phyloP scores from a whole-genome alignment of 2,888 invertebrate species.

The Gasteruption jaculator region DNA sequence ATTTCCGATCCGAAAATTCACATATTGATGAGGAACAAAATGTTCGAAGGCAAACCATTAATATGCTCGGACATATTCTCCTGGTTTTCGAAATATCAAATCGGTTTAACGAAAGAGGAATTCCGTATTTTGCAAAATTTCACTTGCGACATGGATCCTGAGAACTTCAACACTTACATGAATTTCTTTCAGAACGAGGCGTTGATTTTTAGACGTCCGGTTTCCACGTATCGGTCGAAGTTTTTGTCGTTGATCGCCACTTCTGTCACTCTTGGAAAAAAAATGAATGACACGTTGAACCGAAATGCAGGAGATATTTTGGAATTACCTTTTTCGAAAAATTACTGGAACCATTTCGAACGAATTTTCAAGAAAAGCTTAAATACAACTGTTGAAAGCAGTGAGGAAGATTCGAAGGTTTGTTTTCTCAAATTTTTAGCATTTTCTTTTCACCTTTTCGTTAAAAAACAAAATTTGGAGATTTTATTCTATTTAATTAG shows the following conservation, averaged over 20 bases:
- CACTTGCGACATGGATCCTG: slow-evolving; percentile 34
- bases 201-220: slow-evolving; percentile 28
- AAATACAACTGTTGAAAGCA: too few relatives aligned
- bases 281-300: slow-evolving; percentile 7
- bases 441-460: too few relatives aligned
- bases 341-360: slow-evolving; percentile 47
- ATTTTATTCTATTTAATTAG: too few relatives aligned
- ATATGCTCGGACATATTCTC: slow-evolving; percentile 33
- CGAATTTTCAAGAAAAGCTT: too few relatives aligned
- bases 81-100: slow-evolving; percentile 29
- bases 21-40: slow-evolving; percentile 18
- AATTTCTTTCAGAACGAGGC: slow-evolving; percentile 30
- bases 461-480: too few relatives aligned
- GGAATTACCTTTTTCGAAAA: slow-evolving; percentile 50
- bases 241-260: slow-evolving; percentile 25
- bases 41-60: slow-evolving; percentile 15
- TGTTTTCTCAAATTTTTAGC: too few relatives aligned
- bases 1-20: slow-evolving; percentile 31
- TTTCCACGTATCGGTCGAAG: slow-evolving; percentile 30
- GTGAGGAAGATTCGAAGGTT: too few relatives aligned
- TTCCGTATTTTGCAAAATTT: slow-evolving; percentile 34
- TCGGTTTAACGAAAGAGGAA: slow-evolving; percentile 32
- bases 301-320: slow-evolving; percentile 42
- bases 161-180: slow-evolving; percentile 36
- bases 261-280: slow-evolving; percentile 26